Evolutionary conservation across 1,140 invertebrate species (phyloP).

Genomic region (Zaprionus kolodkinae): DNA sequence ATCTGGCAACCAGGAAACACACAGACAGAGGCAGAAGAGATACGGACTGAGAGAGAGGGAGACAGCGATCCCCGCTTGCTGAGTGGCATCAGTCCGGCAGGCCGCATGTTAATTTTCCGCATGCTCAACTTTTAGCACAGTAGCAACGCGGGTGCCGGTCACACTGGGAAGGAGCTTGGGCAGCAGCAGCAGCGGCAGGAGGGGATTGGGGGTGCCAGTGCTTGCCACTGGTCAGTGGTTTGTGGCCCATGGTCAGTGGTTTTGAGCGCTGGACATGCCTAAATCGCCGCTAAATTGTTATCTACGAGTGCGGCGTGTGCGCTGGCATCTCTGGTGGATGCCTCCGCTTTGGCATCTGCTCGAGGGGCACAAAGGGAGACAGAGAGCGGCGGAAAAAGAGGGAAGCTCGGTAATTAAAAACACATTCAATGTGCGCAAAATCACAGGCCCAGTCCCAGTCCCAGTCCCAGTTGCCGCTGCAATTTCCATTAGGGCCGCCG

Average conservation of each 20-base stretch:
- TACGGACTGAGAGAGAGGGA: slow-evolving; percentile 46
- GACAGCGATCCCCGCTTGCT: slow-evolving; percentile 42
- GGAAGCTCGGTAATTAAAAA: slow-evolving; percentile 75
- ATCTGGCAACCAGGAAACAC: slow-evolving; percentile 67
- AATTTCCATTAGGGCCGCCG: slow-evolving; percentile 64
- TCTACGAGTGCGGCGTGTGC: slow-evolving; percentile 79
- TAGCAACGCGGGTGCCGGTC: slow-evolving; percentile 71
- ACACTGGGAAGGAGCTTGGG: background rate
- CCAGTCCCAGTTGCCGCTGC: slow-evolving; percentile 30
- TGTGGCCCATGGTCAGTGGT: slow-evolving; percentile 26
- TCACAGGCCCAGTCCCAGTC: slow-evolving; percentile 60
- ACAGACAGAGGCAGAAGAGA: slow-evolving; percentile 55
- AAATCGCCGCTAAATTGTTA: slow-evolving; percentile 82
- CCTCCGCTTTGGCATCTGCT: slow-evolving; percentile 58
- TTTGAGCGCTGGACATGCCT: slow-evolving; percentile 68
- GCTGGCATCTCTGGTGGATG: slow-evolving; percentile 68
- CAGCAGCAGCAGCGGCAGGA: background rate
- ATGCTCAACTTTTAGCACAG: slow-evolving; percentile 83
- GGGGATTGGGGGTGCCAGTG: slow-evolving; percentile 33
- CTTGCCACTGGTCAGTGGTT: slow-evolving; percentile 21
- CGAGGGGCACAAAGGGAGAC: background rate
- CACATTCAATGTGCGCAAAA: slow-evolving; percentile 82
- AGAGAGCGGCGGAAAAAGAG: background rate
- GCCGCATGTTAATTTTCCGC: slow-evolving; percentile 81
- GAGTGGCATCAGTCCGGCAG: slow-evolving; percentile 51